phyloP scores from a whole-genome alignment of 2,797 vertebrate genomes.

The Sebastes jordani region DNA sequence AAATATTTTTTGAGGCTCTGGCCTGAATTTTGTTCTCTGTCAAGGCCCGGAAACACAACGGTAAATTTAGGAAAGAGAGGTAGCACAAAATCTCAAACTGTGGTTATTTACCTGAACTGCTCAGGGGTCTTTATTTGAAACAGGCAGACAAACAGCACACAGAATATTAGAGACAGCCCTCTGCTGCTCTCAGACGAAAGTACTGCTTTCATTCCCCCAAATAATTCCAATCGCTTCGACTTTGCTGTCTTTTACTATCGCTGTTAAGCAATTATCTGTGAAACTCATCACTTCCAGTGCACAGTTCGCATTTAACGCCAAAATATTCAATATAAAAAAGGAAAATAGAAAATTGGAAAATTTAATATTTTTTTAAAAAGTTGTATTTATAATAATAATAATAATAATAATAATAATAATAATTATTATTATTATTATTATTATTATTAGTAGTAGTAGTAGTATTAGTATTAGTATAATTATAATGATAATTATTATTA shows the following conservation, averaged over 20 bases:
- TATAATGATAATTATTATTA: no score
- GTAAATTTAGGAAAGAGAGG: not conserved
- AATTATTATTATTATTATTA: no score
- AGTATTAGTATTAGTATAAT: no score
- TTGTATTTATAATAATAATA: no score
- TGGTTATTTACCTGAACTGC: not conserved
- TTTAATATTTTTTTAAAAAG: no score
- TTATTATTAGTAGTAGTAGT: no score
- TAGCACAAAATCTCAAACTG: not conserved
- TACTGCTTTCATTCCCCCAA: not conserved
- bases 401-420: no score
- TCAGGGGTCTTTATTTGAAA: not conserved
- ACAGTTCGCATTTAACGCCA: not conserved
- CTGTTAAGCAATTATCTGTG: not conserved
- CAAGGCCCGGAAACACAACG: not conserved
- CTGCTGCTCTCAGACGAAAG: not conserved
- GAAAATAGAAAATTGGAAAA: not conserved
- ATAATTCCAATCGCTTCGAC: not conserved
- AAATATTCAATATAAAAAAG: not conserved
- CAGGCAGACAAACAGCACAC: not conserved
- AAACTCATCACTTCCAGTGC: not conserved
- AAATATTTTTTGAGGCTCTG: not conserved
- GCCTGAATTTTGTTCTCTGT: not conserved
- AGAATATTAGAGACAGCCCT: not conserved
- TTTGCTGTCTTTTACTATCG: not conserved